A percentile compares a stretch with the other conserved stretches of the same genome.
phyloP scores from a whole-genome alignment of 2,797 vertebrate species.

The Rallus crepitans region DNA sequence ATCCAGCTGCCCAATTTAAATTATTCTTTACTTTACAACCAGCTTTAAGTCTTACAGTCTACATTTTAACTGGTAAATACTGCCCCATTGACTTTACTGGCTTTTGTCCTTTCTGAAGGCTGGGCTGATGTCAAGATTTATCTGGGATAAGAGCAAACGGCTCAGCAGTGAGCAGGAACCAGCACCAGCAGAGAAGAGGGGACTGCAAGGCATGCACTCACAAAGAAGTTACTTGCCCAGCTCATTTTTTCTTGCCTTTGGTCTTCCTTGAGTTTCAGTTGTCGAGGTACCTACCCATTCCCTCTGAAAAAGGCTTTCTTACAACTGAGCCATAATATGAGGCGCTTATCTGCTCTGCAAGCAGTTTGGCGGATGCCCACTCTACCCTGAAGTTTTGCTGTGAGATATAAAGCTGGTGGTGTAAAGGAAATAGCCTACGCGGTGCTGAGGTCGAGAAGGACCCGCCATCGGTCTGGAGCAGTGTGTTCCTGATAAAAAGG shows the following conservation, averaged over 20 bases:
- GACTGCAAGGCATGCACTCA: fast-evolving
- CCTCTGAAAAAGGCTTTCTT: background rate
- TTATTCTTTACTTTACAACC: background rate
- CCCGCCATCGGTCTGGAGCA: fast-evolving
- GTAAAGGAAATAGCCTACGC: background rate
- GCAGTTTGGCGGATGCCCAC: fast-evolving
- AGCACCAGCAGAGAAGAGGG: background rate
- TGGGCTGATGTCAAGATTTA: background rate
- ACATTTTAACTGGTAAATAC: background rate
- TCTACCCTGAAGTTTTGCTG: background rate
- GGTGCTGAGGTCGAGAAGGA: background rate
- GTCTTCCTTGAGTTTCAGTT: background rate
- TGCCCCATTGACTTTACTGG: background rate
- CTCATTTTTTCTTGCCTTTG: background rate
- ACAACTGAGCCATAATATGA: background rate
- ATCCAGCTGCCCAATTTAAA: background rate
- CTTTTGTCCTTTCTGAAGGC: background rate
- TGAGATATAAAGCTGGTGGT: background rate
- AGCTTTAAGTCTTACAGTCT: background rate
- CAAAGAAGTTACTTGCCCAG: fast-evolving
- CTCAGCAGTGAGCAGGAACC: background rate
- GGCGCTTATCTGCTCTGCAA: background rate
- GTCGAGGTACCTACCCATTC: background rate
- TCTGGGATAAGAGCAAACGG: background rate
- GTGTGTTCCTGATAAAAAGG: background rate